Conservation (phyloP, 2,797 vertebrate genomes). For the Tauraco hartlaubi region DNA sequence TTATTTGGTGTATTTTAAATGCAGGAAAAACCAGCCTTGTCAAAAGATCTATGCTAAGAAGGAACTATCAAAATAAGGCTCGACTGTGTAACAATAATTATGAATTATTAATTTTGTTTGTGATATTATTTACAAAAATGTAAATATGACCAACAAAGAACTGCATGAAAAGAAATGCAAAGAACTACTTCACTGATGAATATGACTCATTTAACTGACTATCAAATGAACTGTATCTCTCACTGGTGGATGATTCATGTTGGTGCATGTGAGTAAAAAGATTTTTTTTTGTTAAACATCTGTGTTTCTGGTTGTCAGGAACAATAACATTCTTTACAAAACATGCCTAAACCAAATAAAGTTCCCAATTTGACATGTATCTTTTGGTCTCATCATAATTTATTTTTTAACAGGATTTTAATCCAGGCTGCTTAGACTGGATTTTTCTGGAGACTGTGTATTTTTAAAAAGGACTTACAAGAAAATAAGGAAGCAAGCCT, state of each 20-base stretch:
- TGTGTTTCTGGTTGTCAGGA: neutral
- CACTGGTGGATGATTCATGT: conserved; percentile 17
- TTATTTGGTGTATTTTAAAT: neutral
- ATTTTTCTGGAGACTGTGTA: neutral
- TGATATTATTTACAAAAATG: conserved; percentile 21
- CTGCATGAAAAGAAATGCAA: conserved; percentile 35
- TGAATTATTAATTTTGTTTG: conserved; percentile 65
- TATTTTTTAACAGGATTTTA: neutral
- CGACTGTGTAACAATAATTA: neutral
- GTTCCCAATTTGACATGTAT: neutral
- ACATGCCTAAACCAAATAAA: conserved; percentile 16
- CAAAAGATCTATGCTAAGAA: neutral
- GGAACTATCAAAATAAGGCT: neutral
- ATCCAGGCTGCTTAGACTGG: neutral
- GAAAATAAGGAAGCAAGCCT: neutral
- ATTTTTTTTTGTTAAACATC: neutral
- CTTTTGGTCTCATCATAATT: neutral
- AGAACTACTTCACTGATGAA: conserved; percentile 12
- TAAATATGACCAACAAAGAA: conserved; percentile 28
- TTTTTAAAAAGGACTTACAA: neutral
- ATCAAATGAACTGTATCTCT: neutral
- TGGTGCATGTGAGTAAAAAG: neutral
- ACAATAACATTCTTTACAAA: neutral
- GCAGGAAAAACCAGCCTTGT: neutral
- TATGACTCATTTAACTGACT: conserved; percentile 23